Evolutionary conservation across 2,797 vertebrate genomes (phyloP), one percentile per base, ranked within the genome.

Genomic region (Pygocentrus nattereri): DNA sequence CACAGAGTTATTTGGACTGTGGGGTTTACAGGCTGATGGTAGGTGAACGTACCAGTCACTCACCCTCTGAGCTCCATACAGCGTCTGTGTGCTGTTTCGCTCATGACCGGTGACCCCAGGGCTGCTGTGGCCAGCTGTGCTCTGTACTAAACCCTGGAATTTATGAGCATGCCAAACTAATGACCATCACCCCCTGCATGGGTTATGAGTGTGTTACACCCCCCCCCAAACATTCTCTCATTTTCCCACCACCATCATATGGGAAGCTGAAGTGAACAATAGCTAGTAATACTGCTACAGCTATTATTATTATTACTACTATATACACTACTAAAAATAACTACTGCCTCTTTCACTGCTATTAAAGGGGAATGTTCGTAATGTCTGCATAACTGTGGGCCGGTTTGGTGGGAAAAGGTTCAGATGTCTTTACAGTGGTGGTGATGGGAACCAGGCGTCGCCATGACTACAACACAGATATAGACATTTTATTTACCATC

Each of bases 151-250:
- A 92, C 87, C 78, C 2, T 70, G 88, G 89, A 91, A 91, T 94
- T 95, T 92, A 92, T 86, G 89, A 89, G 88, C 90, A 93, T 95
- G 94, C 92, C 91, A 93, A 89, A 90, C 86, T 92, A 92, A 92
- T 91, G 91, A 92, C 79, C 82, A 84, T 82, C 79, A 31, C 82
- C 83, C 80, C 79, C 67, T 82, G 67, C 52, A 74, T 65, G 6
- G 65, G 3, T 19, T 41, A 10, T 21, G 41, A 41, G 76, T 56
- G 49, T 76, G 56, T 59, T 21, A 38, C 30, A 50, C n/a, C 23
- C 31, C 76, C 38, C n/a, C 23, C 31, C 76, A 38, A 50, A 23
- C n/a, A 12, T 16, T 34, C 65, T 10, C 54, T 58, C 1, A 23
- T 23, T n/a, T 58, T 23, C 54, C 54, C 54, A 58, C 54, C n/a